phyloP scores from a whole-genome alignment of 2,888 invertebrate species.

The Polyploca ridens region DNA sequence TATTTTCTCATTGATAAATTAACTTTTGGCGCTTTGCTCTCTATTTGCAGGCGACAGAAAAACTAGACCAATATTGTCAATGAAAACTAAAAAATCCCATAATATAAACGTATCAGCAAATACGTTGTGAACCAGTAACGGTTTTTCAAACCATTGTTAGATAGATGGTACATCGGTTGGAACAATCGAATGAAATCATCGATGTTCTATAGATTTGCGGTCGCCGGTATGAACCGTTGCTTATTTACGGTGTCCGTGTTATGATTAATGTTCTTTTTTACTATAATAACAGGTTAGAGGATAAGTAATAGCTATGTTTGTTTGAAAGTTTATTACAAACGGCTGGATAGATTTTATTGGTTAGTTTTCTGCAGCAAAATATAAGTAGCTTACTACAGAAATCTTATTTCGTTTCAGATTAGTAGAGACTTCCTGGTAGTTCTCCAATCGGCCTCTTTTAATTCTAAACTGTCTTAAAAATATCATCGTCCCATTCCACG shows the following conservation, averaged over 20 bases:
- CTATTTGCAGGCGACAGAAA: too few relatives aligned
- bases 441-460: too few relatives aligned
- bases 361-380: too few relatives aligned
- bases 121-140: neutral
- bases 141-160: conserved; percentile 12
- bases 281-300: neutral
- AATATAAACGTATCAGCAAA: neutral
- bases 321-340: neutral
- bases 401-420: too few relatives aligned
- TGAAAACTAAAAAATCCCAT: neutral
- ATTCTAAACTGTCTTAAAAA: too few relatives aligned
- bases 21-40: too few relatives aligned
- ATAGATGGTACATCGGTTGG: conserved; percentile 17
- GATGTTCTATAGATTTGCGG: conserved; percentile 35
- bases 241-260: neutral
- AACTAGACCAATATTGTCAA: neutral
- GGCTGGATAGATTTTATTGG: too few relatives aligned
- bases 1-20: too few relatives aligned
- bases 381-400: too few relatives aligned
- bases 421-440: too few relatives aligned
- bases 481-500: too few relatives aligned
- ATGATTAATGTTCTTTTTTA: neutral
- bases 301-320: neutral
- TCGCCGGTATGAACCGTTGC: conserved; percentile 21
- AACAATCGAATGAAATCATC: conserved; percentile 28